Evolutionary conservation across 2,797 vertebrate species (phyloP).

Genomic region (Gymnothorax reevesii): DNA sequence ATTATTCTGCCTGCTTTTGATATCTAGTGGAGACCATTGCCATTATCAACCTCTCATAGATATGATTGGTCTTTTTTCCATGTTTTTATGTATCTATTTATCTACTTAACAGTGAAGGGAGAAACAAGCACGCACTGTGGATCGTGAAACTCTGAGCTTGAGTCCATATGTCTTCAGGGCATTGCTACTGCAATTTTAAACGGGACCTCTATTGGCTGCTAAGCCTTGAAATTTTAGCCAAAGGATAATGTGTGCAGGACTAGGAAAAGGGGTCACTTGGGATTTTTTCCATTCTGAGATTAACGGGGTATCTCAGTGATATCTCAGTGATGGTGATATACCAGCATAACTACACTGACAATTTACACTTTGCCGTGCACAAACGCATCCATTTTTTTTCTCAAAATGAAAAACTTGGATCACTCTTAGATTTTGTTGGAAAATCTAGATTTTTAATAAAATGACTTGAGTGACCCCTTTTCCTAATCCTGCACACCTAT

Average conservation of each 20-base stretch:
- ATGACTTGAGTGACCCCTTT: too few species aligned
- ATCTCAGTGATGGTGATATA: too few species aligned
- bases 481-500: too few species aligned
- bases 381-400: too few species aligned
- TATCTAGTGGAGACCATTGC: slow-evolving; percentile 42
- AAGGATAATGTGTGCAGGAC: not conserved
- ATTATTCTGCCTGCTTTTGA: slow-evolving; percentile 32
- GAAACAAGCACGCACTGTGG: not conserved
- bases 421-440: too few species aligned
- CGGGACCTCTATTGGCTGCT: slow-evolving; percentile 20
- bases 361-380: too few species aligned
- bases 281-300: too few species aligned
- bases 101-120: not conserved
- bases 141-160: not conserved
- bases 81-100: not conserved
- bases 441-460: too few species aligned
- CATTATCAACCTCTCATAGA: slow-evolving; percentile 45
- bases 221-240: slow-evolving; percentile 29
- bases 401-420: too few species aligned
- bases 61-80: slow-evolving; percentile 22
- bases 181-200: slow-evolving; percentile 24
- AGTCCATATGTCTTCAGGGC: not conserved
- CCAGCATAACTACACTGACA: too few species aligned
- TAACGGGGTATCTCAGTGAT: too few species aligned
- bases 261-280: too few species aligned